Evolutionary conservation across 2,113 vertebrate genomes (phyloP).

Genomic region (Callospermophilus lateralis): DNA sequence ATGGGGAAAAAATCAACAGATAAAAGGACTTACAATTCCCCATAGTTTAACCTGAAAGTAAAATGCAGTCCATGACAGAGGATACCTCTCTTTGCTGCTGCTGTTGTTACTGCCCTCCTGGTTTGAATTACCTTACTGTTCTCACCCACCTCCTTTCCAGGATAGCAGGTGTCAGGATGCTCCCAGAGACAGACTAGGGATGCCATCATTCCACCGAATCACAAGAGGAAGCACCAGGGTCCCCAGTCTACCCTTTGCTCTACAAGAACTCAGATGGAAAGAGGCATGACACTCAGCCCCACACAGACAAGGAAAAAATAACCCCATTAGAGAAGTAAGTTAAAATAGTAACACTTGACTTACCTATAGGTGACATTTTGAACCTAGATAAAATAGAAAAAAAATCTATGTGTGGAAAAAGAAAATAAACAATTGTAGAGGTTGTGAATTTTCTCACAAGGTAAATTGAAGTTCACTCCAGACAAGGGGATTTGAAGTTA

Average conservation of each 20-base stretch:
- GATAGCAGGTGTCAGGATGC: not conserved
- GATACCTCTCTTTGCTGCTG: not conserved
- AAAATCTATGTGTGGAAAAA: not conserved
- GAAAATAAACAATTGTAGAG: not conserved
- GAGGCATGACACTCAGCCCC: not conserved
- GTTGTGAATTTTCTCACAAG: not conserved
- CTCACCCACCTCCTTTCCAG: not conserved
- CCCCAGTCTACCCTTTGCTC: not conserved
- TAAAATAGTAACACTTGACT: slow-evolving; percentile 40
- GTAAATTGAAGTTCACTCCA: not conserved
- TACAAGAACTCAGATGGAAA: not conserved
- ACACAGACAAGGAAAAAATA: not conserved
- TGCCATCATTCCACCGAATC: not conserved
- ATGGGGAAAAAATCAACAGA: not conserved
- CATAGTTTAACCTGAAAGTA: not conserved
- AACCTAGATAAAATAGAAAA: not conserved
- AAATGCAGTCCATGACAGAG: not conserved
- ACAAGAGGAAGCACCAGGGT: not conserved
- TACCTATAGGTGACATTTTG: not conserved
- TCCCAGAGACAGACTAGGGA: not conserved
- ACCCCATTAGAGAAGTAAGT: not conserved
- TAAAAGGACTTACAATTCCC: not conserved
- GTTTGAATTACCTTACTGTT: not conserved
- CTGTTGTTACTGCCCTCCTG: not conserved
- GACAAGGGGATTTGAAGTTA: not conserved